Evolutionary conservation across 2,797 vertebrate genomes (phyloP), one percentile per base, ranked within the genome.

Genomic region (Schizopygopsis pylzovi): DNA sequence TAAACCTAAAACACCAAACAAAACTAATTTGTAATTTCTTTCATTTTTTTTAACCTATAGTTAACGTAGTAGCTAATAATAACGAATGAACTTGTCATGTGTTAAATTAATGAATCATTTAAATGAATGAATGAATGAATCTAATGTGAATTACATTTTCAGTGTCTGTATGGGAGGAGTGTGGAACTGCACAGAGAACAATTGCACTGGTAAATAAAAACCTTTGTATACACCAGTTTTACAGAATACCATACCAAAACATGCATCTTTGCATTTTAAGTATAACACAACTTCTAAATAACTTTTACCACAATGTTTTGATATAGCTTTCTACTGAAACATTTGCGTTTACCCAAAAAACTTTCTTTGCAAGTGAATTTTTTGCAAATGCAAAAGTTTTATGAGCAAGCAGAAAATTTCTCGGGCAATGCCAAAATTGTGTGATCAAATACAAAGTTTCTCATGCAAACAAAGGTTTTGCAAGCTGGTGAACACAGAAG

Each of bases 181-280:
- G 92, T 99, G 98, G 98, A 99, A 99, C 93, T 99, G 98, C 93
- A 98, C 98, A 2, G 97, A 98, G 88, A 98, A 97, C 91, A 97
- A 98, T 91, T 99, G 98, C 90, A 96, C 97, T 95, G 97, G 97
- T 98, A 93, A 92, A 87, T 37, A 67, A 43, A 63, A 1, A 8
- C 73, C 39, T 28, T 75, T 13, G 43, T 37, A 8, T 41, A 10
- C 13, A 63, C 52, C 4, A 37, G 18, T 2, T 1, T 49, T 16
- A 63, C 25, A 41, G 5, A 11, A 16, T 1, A 49, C 7, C 4
- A 47, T 33, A 9, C 0, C 25, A 56, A 28, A 59, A 79, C 20
- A 73, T 6, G 3, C 12, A 45, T 45, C 22, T 71, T 71, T 71
- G 11, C 25, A 15, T 72, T 73, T 47, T 71, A 16, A 16, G n/a